Percentiles rank a stretch among this genome's conserved stretches.
These are phyloP conservation scores for Ormyrus nitidulus DNA, from an alignment of 2,888 invertebrate species.

Conservation along the genomic window DNA sequence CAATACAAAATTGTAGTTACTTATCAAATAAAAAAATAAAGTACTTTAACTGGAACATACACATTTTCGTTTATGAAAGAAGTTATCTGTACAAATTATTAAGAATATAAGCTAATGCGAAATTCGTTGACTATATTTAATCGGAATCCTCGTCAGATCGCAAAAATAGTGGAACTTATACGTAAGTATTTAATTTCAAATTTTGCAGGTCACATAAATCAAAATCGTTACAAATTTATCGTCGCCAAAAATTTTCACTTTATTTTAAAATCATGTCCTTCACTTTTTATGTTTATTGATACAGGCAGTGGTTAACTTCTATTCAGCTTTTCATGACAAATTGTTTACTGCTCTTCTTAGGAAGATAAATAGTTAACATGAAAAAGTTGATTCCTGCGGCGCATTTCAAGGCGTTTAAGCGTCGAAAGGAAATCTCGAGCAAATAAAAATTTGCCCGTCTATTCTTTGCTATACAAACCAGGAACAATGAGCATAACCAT, in stretches of 20 bases:
- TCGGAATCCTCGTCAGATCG: conserved; percentile 24
- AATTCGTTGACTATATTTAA: conserved; percentile 24
- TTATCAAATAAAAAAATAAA: conserved; percentile 31
- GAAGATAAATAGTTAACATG: conserved; percentile 50
- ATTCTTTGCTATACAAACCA: conserved; percentile 44
- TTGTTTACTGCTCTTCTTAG: conserved; percentile 30
- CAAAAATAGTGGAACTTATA: conserved; percentile 10
- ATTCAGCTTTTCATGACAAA: conserved; percentile 29
- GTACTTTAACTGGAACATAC: not conserved
- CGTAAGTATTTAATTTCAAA: conserved; percentile 4
- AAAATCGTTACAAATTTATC: conserved; percentile 11
- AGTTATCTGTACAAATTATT: conserved; percentile 6
- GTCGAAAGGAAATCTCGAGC: conserved; percentile 46
- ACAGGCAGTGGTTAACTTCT: conserved; percentile 49
- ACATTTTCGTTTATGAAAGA: conserved; percentile 11
- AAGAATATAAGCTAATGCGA: not conserved
- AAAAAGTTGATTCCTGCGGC: conserved; percentile 52
- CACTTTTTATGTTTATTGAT: conserved; percentile 26
- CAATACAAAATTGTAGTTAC: conserved; percentile 32
- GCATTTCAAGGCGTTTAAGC: conserved; percentile 43
- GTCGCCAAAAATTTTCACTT: not conserved
- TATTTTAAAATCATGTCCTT: conserved; percentile 16
- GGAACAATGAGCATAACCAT: conserved; percentile 28
- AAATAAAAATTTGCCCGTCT: conserved; percentile 35
- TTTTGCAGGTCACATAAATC: conserved; percentile 2